Base-by-base conservation (phyloP, 2,888 invertebrate species). In the Papilio protenor region DNA sequence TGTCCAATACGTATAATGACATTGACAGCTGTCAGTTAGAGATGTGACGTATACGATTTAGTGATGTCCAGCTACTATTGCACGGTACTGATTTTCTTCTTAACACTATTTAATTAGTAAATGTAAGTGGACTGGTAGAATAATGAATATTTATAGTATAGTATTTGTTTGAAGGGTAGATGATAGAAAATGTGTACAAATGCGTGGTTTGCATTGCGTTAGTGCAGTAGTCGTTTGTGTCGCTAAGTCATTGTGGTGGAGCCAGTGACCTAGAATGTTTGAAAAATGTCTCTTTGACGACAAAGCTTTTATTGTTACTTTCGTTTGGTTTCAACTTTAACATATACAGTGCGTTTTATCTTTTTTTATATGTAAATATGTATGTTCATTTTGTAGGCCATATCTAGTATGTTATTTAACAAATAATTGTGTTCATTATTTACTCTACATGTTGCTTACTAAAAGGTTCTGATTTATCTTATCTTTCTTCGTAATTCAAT, bases 211-310 rank as follows among this genome's bases (percentile, higher is more conserved):
- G 59, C 59, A 52, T 70, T 21, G 70, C 55, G 66, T 78, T 71
- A 66, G 73, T 75, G 59, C 73, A 23, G 14, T n/a, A 55, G 45
- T 55, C 49, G 64, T 55, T 75, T 70, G 45, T 70, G 69, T 69
- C 45, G 23, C 75, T 47, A 70, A 75, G 70, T 59, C 75, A 70
- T 75, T 75, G 47, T 75, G 21, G 66, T 40, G 47, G 70, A 49
- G 69, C 73, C 40, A 33, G 73, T 77, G 77, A 73, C 73, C 77
- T 57, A 77, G 77, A 73, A 76, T 59, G 73, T 59, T 71, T 61
- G 47, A 70, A 72, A 33, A 72, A 59, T 21, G 14, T 49, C 49
- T 59, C 71, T 77, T 77, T 73, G 69, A 27, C 57, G 59, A 52
- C 77, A 57, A 55, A 73, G 69, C 73, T 59, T 69, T 69, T 73